Evolutionary conservation across 2,888 invertebrate species (phyloP).

Genomic region (Tetramorium bicarinatum): DNA sequence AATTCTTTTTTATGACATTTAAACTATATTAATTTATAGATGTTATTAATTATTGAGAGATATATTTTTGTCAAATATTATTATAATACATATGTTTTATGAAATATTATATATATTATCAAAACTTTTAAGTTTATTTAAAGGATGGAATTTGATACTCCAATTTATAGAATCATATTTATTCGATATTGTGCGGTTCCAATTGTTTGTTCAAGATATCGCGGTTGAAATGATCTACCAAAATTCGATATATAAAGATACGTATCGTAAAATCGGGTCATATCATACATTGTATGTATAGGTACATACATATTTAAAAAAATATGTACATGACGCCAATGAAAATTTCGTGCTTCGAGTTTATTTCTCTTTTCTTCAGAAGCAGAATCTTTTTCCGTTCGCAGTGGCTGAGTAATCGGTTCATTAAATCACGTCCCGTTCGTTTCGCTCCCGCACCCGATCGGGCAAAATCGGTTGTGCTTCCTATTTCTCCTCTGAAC

Average conservation of each 20-base stretch:
- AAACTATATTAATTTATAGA: conserved; percentile 5
- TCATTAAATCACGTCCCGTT: conserved; percentile 33
- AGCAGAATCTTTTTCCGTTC: conserved; percentile 1
- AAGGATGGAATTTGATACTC: neutral
- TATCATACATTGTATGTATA: neutral
- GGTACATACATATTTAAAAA: conserved; percentile 1
- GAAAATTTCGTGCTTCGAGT: neutral
- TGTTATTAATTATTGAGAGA: neutral
- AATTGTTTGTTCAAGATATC: neutral
- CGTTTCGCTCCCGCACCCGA: conserved; percentile 19
- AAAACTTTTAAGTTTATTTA: neutral
- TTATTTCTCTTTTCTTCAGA: conserved; percentile 30
- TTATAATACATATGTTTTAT: neutral
- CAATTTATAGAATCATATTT: neutral
- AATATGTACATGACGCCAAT: conserved; percentile 10
- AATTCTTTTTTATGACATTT: neutral
- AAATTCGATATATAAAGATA: neutral
- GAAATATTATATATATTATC: conserved; percentile 6
- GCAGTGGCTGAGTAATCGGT: conserved; percentile 8
- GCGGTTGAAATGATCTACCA: neutral
- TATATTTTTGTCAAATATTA: neutral
- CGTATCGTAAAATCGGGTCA: neutral
- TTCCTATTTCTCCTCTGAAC: conserved; percentile 25
- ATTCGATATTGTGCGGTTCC: neutral
- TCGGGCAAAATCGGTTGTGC: neutral